Conservation (phyloP, 2,888 invertebrate species). For the Torymus aiolomorphi region DNA sequence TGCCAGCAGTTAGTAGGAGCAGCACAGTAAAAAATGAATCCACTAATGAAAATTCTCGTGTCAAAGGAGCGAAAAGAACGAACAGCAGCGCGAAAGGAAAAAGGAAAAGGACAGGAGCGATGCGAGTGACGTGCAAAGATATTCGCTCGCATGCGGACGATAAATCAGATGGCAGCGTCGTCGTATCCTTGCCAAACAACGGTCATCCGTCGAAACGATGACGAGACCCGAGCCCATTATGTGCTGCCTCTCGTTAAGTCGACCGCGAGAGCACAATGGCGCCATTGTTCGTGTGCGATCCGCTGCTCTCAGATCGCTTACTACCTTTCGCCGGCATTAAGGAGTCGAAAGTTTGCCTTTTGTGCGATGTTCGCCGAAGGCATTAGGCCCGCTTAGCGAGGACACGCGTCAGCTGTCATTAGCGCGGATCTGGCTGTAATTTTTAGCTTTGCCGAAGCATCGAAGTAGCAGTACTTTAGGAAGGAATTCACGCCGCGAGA, state of each 20-base stretch:
- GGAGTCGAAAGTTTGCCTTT: too few species aligned
- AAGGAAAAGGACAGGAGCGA: conserved; percentile 20
- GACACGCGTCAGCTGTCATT: too few species aligned
- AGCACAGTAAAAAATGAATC: conserved; percentile 48
- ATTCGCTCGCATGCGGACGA: conserved; percentile 29
- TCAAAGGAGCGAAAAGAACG: conserved; percentile 27
- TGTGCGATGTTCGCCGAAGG: too few species aligned
- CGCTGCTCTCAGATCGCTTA: background rate
- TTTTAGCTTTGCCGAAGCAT: too few species aligned
- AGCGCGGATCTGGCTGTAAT: too few species aligned
- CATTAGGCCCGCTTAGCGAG: too few species aligned
- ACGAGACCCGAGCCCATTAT: background rate
- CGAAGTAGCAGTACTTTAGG: too few species aligned
- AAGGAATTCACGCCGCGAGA: too few species aligned
- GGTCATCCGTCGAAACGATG: conserved; percentile 31
- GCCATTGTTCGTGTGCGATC: background rate
- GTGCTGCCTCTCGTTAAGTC: background rate
- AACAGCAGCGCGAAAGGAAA: background rate
- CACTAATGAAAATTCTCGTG: conserved; percentile 53
- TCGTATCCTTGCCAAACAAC: conserved; percentile 20
- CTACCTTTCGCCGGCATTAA: too few species aligned
- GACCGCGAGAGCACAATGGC: background rate
- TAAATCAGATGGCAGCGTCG: conserved; percentile 43
- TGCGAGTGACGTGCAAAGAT: conserved; percentile 52
- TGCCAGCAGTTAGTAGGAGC: background rate